phyloP scores from a whole-genome alignment of 2,797 vertebrate genomes.

The Pseudotriccus pelzelni region DNA sequence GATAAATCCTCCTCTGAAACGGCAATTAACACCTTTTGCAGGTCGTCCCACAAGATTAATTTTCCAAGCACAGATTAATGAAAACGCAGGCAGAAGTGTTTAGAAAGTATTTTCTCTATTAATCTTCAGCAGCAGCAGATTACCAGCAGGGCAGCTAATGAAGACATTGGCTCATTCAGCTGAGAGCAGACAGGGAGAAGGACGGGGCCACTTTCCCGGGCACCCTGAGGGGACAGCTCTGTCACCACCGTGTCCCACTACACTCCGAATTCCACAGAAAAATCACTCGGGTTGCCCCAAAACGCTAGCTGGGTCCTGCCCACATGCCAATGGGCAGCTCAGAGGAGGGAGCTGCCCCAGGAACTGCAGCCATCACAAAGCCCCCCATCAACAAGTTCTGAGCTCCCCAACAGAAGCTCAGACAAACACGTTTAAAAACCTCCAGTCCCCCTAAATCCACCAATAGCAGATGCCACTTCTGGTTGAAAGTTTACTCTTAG shows the following conservation, averaged over 20 bases:
- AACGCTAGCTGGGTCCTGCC: not conserved
- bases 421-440: not conserved
- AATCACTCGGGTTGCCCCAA: not conserved
- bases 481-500: not conserved
- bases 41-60: constrained; percentile 67
- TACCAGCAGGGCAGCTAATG: constrained; percentile 47
- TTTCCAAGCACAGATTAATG: constrained; percentile 69
- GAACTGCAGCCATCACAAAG: not conserved
- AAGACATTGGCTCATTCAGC: constrained; percentile 20
- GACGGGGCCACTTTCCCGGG: not conserved
- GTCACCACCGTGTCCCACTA: not conserved
- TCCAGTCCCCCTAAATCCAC: not conserved
- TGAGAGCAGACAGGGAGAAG: not conserved
- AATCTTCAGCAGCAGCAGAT: constrained; percentile 66
- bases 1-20: constrained; percentile 49
- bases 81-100: constrained; percentile 48
- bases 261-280: not conserved
- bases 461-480: not conserved
- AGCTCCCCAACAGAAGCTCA: not conserved
- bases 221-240: not conserved
- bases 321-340: not conserved
- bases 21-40: constrained; percentile 62
- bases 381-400: not conserved
- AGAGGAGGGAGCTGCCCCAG: not conserved
- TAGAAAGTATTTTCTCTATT: constrained; percentile 75